phyloP scores from a whole-genome alignment of 2,797 vertebrate genomes.

The Garrulus glandarius region DNA sequence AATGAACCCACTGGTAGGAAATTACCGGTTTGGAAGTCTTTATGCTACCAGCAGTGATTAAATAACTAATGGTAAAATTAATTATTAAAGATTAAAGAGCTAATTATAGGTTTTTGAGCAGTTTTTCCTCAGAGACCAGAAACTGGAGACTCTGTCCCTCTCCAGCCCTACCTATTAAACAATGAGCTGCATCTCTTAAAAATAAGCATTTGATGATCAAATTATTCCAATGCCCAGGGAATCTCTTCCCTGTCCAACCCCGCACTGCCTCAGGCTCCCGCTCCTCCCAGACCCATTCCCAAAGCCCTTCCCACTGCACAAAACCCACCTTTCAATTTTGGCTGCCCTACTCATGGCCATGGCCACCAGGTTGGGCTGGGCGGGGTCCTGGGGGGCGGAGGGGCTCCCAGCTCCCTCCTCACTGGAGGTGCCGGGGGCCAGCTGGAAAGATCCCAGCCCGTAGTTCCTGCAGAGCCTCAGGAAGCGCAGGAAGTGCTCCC shows the following conservation, averaged over 20 bases:
- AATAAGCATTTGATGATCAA: rapidly evolving
- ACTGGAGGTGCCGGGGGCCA: slow-evolving; percentile 39
- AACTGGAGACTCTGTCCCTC: not conserved
- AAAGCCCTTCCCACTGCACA: not conserved
- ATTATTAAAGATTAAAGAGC: not conserved
- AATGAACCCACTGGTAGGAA: not conserved
- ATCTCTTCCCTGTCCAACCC: not conserved
- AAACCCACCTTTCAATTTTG: slow-evolving; percentile 82
- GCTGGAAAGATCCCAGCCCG: slow-evolving; percentile 74
- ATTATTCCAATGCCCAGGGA: rapidly evolving
- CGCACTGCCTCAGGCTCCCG: rapidly evolving
- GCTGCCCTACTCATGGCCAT: slow-evolving; percentile 86
- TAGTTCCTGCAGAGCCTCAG: slow-evolving; percentile 82
- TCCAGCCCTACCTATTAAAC: not conserved
- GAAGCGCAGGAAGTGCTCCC: slow-evolving; percentile 82
- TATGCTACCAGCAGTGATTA: not conserved
- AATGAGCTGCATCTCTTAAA: rapidly evolving
- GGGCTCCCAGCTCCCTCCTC: not conserved
- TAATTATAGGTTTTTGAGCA: not conserved
- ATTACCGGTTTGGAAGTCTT: rapidly evolving
- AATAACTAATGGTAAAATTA: not conserved
- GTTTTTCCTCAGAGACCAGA: not conserved
- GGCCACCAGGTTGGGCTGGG: slow-evolving; percentile 73
- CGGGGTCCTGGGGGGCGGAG: rapidly evolving
- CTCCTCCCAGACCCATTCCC: not conserved